phyloP scores from a whole-genome alignment of 2,888 invertebrate species.

The Drosophila bunnanda region DNA sequence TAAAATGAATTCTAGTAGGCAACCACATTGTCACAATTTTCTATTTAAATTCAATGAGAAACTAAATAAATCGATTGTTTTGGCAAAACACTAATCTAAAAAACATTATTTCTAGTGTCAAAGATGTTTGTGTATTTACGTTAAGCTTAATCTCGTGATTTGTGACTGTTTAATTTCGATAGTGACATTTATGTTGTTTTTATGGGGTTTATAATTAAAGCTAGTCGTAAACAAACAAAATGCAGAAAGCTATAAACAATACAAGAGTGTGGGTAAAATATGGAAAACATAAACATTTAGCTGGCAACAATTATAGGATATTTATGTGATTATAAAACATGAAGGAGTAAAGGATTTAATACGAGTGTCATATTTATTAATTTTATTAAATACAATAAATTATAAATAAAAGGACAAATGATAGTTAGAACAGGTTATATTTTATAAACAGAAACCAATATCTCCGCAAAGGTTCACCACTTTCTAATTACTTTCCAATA shows the following conservation, averaged over 20 bases:
- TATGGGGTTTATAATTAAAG: conserved; percentile 13
- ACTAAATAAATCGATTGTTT: not conserved
- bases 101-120: not conserved
- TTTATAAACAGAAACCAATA: not conserved
- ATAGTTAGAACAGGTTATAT: not conserved
- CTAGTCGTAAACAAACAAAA: conserved; percentile 5
- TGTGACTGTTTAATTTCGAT: conserved; percentile 13
- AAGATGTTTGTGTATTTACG: conserved; percentile 5
- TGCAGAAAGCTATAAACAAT: not conserved
- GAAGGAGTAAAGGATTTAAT: not conserved
- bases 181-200: conserved; percentile 8
- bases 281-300: not conserved
- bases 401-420: too few relatives aligned
- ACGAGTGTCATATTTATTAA: too few relatives aligned
- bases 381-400: not conserved
- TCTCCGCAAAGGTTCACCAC: not conserved
- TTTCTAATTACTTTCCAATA: too few relatives aligned
- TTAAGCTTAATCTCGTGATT: conserved; percentile 10
- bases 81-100: not conserved
- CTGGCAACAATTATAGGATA: not conserved
- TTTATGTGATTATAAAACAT: conserved; percentile 6
- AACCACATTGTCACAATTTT: not conserved
- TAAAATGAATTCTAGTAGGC: not conserved
- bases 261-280: not conserved
- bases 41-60: not conserved